Evolutionary conservation across 1,140 invertebrate species (phyloP), one percentile per base, ranked within the genome.

Genomic region (Neodiprion virginianus): DNA sequence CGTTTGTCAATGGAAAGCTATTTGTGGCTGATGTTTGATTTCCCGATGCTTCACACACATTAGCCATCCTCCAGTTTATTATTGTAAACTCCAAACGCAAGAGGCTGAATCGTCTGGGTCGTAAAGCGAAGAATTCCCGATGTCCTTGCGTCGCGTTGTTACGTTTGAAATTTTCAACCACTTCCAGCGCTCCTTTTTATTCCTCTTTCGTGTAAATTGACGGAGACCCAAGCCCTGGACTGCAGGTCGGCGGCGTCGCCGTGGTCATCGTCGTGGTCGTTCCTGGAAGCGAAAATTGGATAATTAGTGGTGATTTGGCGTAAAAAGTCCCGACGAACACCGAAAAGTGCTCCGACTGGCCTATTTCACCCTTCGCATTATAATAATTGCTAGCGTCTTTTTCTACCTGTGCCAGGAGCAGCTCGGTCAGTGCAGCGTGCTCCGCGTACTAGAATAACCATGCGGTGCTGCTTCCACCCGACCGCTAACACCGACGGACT

Each of bases 361-460:
- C 53, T 61, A 61, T 61, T 61, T 61, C 53, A 61, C 53, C 53
- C 53, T 61, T 61, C 53, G n/a, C 53, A 61, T 61, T 61, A 61
- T 61, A 61, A 61, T 61, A 61, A 61, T 61, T 61, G 53, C 53
- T 61, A 61, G 53, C 53, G 53, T 61, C 53, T 61, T 61, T 61
- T 61, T 61, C 53, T 61, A 61, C 53, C 53, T 61, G 53, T 61
- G 3, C 53, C 53, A 61, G n/a, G 53, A n/a, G n/a, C 11, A 11
- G 11, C 11, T 12, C 53, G 53, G 53, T 12, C 8, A 14, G 11
- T 17, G 11, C 53, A 12, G 53, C 53, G 53, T 61, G 11, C 11
- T 61, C n/a, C 8, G 8, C 53, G 53, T 61, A 40, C 53, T 61
- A 61, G 53, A 61, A 61, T 61, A 61, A 61, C 11, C 53, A 61